Base-by-base conservation (phyloP, 1,140 invertebrate species). In the Bactericera cockerelli region DNA sequence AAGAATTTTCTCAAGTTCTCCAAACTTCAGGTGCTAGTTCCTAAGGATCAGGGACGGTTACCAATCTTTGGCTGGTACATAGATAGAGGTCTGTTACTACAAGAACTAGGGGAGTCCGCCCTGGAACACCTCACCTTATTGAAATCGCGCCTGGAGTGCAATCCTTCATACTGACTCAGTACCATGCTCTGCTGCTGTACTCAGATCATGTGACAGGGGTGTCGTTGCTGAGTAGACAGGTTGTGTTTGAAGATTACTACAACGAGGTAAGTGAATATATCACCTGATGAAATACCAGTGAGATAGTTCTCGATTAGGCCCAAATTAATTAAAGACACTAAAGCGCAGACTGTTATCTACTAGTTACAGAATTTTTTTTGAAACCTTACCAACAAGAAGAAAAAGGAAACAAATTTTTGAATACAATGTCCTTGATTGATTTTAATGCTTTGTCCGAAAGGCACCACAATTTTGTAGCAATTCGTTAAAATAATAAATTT, bases 181-280 rank as follows among this genome's bases (percentile, higher is more conserved):
- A 93, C 72, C 93, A 98, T 71, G 82, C 84, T 11, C 68, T 96
- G 11, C 72, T 96, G 1, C 78, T 93, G 26, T 96, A 89, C 69
- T 74, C 78, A 2, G 84, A 93, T 70, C 82, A 82, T 60, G 79
- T 95, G 1, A 87, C 86, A 70, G 90, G 83, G 2, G 76, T 96
- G 33, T 94, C 87, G 58, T 71, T 62, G 55, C 72, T 96, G 1
- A 93, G 92, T 73, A 81, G 92, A 65, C 83, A 93, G 67, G 67
- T 90, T 4, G 84, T 95, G 19, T 91, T 87, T 70, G 86, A 93
- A 72, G 92, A 95, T 66, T 73, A 79, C 59, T 93, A 86, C 67
- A 81, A 76, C 64, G 79, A 82, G 63, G 80, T 82, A 70, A 64
- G 72, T 67, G 62, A 36, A 36, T 11, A 36, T 16, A n/a, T n/a